Conservation (phyloP, 2,113 vertebrate genomes). For the Corynorhinus townsendii region DNA sequence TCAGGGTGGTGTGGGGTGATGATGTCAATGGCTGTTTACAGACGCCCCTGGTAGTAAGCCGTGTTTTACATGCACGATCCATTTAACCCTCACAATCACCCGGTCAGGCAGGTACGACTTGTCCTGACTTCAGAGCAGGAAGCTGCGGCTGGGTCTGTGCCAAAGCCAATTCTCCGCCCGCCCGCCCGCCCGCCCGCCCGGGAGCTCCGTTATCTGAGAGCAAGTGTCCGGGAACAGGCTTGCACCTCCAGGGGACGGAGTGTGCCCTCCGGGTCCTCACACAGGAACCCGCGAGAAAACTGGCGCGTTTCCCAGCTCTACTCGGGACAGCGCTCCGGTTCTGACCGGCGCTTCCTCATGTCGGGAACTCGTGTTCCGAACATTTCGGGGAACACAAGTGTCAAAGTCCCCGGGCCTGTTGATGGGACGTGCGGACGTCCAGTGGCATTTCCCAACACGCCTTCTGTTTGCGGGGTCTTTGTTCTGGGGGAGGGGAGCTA, state of each 20-base stretch:
- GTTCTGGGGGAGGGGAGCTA: background rate
- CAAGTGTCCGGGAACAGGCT: background rate
- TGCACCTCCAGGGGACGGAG: background rate
- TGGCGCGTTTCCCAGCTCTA: background rate
- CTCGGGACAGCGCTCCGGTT: background rate
- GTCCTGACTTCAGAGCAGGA: background rate
- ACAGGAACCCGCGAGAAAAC: background rate
- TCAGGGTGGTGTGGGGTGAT: fast-evolving
- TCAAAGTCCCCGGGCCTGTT: background rate
- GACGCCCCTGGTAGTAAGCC: background rate
- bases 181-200: too few species aligned
- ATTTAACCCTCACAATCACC: background rate
- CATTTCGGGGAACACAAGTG: background rate
- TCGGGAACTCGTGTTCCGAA: background rate
- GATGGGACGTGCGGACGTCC: too few species aligned
- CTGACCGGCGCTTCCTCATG: background rate
- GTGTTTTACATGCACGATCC: background rate
- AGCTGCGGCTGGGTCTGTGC: background rate
- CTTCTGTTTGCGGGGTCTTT: background rate
- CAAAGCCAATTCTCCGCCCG: background rate
- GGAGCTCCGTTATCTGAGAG: background rate
- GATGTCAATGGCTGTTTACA: background rate
- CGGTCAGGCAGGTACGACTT: background rate
- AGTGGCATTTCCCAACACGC: background rate
- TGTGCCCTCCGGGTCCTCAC: background rate